Evolutionary conservation across 2,797 vertebrate species (phyloP), one percentile per base, ranked within the genome.

Genomic region (Rhodeus uyekii): DNA sequence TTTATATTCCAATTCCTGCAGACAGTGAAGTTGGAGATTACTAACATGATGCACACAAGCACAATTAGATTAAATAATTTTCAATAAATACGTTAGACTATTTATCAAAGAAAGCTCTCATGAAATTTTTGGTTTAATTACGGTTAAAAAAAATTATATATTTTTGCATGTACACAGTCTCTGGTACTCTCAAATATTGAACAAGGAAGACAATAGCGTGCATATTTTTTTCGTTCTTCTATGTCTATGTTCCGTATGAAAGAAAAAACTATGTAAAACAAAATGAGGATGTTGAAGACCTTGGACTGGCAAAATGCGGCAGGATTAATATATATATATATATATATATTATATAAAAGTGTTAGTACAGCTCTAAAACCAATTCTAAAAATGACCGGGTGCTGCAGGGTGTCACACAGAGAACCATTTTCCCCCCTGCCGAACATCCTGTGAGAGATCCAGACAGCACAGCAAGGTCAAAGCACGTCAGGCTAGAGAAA

Each of bases 391-490:
- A 42, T 68, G 46, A 12, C 44, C 19, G 19, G 10, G 14, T 67
- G 44, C 18, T 58, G 10, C 48, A 65, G 53, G 7, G 36, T 60
- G 38, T 74, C 69, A 24, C 69, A 61, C 38, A 24, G 39, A 55
- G 61, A 67, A 48, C 34, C 12, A 58, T 75, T 82, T 71, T 48
- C 67, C 76, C 73, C 61, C 80, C 76, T n/a, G 32, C 65, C 27
- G 87, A 69, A 86, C 84, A 86, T 86, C 82, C 84, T 87, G 86
- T 64, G 32, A 78, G 27, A 60, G 85, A 48, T 85, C 78, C 82
- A 64, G 85, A 86, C 85, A 78, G 76, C 64, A 44, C 71, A 46
- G 74, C 83, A 42, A 87, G 89, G 87, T 88, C 82, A 86, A 44
- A 64, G 82, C 64, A 53, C 72, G 65, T 63, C 63, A 34, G 71